Base-by-base conservation (phyloP, 2,797 vertebrate genomes). In the Neomorphus geoffroyi region DNA sequence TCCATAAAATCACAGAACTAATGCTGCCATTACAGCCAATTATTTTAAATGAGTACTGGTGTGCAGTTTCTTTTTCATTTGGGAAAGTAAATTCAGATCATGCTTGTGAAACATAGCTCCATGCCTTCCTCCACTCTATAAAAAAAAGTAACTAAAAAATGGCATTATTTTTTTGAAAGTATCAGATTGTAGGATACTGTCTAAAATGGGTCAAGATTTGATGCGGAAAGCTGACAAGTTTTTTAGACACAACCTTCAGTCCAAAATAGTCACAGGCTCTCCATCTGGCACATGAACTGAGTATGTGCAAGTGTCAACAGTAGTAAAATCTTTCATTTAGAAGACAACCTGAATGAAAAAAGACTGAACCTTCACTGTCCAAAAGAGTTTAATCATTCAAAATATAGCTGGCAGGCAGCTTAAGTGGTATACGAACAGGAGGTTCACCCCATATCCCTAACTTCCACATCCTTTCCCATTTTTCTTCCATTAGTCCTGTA, bases 141-240 rank as follows among this genome's bases (percentile, higher is more conserved):
- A 35, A 33, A 67, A 50, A 58, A 58, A 26, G 0, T 16, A 65
- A 22, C 43, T 43, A 53, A 91, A 67, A 89, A 72, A 83, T 6
- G 14, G 32, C 65, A 64, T 74, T 78, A 70, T 56, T 87, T 14
- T 61, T 51, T 62, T 67, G 37, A 16, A 90, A 93, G 18, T 33
- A 84, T 75, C 28, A 75, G 56, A 79, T 4, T 46, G 56, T 27
- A 91, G 45, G 50, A 65, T 39, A 54, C 30, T 58, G 65, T 75
- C 81, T 88, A 90, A 96, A 96, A 88, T 70, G 39, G 92, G 85
- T 95, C 91, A 96, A 90, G 85, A 75, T 75, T 70, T 75, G 48
- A 79, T 79, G 33, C 58, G 90, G 89, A 93, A 86, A 13, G 82
- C 80, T 87, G 82, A 92, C 85, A 62, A 66, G 58, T 35, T 16